These are phyloP conservation scores for Sepiola atlantica DNA, from an alignment of 2,888 invertebrate species.

Conservation along the genomic window DNA sequence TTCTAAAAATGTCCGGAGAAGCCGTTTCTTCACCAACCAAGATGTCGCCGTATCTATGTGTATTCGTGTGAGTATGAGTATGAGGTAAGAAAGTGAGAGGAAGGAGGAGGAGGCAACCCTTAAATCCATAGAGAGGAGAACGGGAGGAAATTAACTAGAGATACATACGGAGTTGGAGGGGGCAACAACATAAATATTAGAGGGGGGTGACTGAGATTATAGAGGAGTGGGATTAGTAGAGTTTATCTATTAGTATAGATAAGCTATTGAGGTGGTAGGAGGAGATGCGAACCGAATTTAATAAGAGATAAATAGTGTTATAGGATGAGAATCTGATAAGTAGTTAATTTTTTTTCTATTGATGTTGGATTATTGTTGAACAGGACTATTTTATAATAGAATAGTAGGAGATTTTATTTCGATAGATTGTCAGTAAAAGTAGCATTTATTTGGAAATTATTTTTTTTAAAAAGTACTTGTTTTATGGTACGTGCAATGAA, in stretches of 20 bases:
- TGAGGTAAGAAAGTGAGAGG: background rate
- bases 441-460: background rate
- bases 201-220: background rate
- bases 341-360: background rate
- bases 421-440: background rate
- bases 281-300: background rate
- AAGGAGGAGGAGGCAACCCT: background rate
- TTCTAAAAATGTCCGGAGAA: background rate
- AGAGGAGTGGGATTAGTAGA: background rate
- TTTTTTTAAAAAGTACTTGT: no score
- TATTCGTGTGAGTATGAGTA: conserved; percentile 2
- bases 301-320: background rate
- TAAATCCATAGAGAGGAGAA: background rate
- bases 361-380: background rate
- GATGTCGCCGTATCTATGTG: background rate
- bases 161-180: background rate
- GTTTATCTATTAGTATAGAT: background rate
- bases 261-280: no score
- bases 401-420: background rate
- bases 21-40: conserved; percentile 35
- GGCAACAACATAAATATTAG: background rate
- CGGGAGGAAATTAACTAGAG: background rate
- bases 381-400: background rate
- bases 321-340: background rate
- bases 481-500: no score